A percentile compares a stretch with the other conserved stretches of the same genome.
Conservation (phyloP, 2,888 invertebrate genomes). For the Netelia fuscicornis region DNA sequence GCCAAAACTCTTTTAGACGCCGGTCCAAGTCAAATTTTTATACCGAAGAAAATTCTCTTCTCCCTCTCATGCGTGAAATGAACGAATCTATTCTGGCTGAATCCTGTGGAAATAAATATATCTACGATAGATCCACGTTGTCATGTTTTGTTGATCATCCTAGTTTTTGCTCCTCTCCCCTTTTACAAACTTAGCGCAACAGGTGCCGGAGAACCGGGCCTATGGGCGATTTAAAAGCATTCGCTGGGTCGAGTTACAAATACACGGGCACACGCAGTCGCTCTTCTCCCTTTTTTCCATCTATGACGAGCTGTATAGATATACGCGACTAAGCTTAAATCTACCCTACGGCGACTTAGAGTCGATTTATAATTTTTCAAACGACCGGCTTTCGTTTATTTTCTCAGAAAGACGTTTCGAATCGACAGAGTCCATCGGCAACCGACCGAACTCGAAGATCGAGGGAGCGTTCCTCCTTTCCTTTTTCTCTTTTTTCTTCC, state of each 20-base stretch:
- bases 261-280: too few relatives aligned
- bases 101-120: conserved; percentile 14
- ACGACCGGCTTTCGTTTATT: conserved; percentile 33
- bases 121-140: background rate
- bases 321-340: background rate
- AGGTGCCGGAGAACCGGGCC: conserved; percentile 43
- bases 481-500: too few relatives aligned
- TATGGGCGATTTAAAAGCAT: conserved; percentile 36
- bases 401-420: conserved; percentile 10
- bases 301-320: background rate
- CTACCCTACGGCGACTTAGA: background rate
- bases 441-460: background rate
- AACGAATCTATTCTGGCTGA: background rate
- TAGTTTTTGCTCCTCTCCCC: conserved; percentile 6
- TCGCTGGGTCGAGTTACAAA: conserved; percentile 16
- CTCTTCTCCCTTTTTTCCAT: background rate
- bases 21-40: background rate
- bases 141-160: background rate
- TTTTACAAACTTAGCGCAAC: conserved; percentile 32
- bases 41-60: background rate
- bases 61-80: background rate
- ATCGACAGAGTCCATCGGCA: background rate
- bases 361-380: conserved; percentile 44
- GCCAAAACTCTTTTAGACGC: background rate
- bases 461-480: background rate